phyloP scores from a whole-genome alignment of 2,797 vertebrate genomes.

The Hemitrygon akajei region DNA sequence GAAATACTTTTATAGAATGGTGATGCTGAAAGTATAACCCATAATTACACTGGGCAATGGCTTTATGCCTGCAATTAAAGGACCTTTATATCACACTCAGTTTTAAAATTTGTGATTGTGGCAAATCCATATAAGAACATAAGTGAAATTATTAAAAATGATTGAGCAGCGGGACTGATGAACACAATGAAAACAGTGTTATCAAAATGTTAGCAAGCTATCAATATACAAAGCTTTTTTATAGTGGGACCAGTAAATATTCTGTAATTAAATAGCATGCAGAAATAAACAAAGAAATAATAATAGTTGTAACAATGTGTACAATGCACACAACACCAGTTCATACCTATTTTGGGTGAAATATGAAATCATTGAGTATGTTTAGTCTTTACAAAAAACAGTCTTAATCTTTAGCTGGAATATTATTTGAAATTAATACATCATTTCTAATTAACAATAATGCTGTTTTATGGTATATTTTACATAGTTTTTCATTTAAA shows the following conservation, averaged over 20 bases:
- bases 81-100: background rate
- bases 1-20: slow-evolving; percentile 5
- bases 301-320: background rate
- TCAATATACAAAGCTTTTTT: too few relatives aligned
- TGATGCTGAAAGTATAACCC: background rate
- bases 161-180: background rate
- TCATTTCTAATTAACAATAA: background rate
- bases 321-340: background rate
- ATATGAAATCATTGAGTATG: background rate
- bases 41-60: background rate
- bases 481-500: background rate
- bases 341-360: background rate
- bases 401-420: background rate
- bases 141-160: background rate
- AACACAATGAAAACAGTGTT: background rate
- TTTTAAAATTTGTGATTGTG: background rate
- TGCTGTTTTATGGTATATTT: background rate
- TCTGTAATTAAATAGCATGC: background rate
- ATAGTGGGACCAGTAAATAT: background rate
- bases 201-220: background rate
- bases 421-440: background rate
- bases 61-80: background rate
- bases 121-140: background rate
- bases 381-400: background rate
- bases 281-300: background rate